Percentiles rank a stretch among this genome's conserved stretches.
Evolutionary conservation across 2,113 vertebrate species (phyloP).

Genomic region (Sphyrna mokarran): DNA sequence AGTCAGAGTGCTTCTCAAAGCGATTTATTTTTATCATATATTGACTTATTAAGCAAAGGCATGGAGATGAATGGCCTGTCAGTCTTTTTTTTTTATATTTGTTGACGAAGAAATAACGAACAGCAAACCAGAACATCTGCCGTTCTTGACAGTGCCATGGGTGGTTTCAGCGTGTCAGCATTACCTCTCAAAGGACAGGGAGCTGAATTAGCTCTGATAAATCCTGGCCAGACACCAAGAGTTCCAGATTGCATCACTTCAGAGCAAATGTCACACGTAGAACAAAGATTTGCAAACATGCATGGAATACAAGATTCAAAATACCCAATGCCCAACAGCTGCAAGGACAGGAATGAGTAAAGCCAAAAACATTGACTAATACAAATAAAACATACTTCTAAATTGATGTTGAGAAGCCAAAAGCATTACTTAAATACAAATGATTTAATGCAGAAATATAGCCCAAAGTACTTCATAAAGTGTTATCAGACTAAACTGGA

Average conservation of each 20-base stretch:
- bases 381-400: too few species aligned
- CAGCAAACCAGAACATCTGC: neutral
- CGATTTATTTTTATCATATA: neutral
- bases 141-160: neutral
- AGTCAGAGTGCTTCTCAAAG: neutral
- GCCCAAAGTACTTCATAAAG: neutral
- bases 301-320: too few species aligned
- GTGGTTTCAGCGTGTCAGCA: neutral
- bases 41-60: neutral
- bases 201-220: neutral
- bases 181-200: neutral
- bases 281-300: neutral
- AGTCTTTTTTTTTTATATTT: neutral
- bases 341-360: too few species aligned
- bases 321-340: too few species aligned
- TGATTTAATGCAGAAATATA: too few species aligned
- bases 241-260: too few species aligned
- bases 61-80: neutral
- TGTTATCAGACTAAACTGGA: neutral
- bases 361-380: too few species aligned
- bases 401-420: too few species aligned
- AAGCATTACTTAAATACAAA: too few species aligned
- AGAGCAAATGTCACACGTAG: too few species aligned
- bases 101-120: neutral
- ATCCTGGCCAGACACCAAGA: neutral